phyloP scores from a whole-genome alignment of 2,113 vertebrate species.

The Alaudala cheleensis region DNA sequence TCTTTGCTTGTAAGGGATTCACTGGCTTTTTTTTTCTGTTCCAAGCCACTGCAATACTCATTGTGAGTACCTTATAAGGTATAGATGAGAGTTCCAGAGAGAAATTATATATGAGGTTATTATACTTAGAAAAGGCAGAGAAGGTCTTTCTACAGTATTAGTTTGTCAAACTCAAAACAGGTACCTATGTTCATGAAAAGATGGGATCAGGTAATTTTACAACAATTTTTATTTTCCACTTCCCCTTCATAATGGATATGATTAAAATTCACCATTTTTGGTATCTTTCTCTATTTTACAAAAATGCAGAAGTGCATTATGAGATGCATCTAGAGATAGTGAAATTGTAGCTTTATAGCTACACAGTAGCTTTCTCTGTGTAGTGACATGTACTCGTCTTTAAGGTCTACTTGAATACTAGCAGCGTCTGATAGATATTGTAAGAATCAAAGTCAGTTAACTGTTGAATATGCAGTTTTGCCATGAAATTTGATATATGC shows the following conservation, averaged over 20 bases:
- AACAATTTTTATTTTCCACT: background rate
- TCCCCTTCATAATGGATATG: background rate
- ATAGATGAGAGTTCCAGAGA: background rate
- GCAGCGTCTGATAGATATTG: background rate
- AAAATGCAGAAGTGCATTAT: background rate
- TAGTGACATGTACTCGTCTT: accelerated
- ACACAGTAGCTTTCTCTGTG: background rate
- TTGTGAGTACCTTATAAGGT: accelerated
- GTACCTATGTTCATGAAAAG: background rate
- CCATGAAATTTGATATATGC: background rate
- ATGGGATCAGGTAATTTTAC: background rate
- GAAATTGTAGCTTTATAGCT: background rate
- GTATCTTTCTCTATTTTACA: background rate
- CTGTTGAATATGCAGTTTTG: background rate
- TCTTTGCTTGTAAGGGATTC: background rate
- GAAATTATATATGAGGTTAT: background rate
- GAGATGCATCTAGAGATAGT: background rate
- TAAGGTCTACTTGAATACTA: background rate
- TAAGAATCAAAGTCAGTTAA: background rate
- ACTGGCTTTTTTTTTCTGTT: background rate
- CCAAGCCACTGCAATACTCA: background rate
- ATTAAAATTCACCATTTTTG: background rate
- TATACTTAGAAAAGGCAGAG: background rate
- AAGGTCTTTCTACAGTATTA: background rate
- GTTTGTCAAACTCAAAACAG: background rate